phyloP scores from a whole-genome alignment of 2,113 vertebrate species.

The Toxotes chatareus region DNA sequence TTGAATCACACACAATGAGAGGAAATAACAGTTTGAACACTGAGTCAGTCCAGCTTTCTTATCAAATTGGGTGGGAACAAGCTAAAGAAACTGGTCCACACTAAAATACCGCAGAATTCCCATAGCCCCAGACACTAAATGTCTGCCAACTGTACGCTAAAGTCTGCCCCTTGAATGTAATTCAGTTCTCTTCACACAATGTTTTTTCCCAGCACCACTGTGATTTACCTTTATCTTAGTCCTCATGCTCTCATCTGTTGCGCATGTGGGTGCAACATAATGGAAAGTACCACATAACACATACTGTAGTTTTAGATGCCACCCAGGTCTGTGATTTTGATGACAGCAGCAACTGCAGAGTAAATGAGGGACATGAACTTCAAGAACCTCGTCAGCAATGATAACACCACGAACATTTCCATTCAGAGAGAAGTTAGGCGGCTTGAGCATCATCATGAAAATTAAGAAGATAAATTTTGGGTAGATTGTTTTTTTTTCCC shows the following conservation, averaged over 20 bases:
- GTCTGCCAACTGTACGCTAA: background rate
- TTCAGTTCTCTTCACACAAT: background rate
- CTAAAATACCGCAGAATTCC: background rate
- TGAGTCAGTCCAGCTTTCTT: conserved; percentile 47
- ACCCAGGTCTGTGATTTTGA: conserved; percentile 3
- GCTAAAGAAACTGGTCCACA: background rate
- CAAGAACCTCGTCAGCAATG: background rate
- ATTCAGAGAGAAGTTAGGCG: conserved; percentile 1
- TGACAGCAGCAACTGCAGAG: background rate
- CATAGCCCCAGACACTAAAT: background rate
- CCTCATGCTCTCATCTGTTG: background rate
- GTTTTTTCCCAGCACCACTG: background rate
- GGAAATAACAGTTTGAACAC: conserved; percentile 67
- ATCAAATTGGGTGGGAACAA: conserved; percentile 44
- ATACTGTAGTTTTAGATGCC: background rate
- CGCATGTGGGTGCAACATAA: background rate
- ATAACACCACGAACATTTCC: conserved; percentile 26
- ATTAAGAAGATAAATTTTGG: background rate
- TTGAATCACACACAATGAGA: conserved; percentile 61
- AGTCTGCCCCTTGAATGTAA: background rate
- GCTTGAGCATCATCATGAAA: background rate
- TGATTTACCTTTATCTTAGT: background rate
- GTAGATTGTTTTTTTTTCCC: too few relatives aligned
- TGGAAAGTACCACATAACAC: background rate
- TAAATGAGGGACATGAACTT: background rate